These are phyloP conservation scores for Agapornis roseicollis DNA, from an alignment of 2,113 vertebrate genomes.

Conservation along the genomic window DNA sequence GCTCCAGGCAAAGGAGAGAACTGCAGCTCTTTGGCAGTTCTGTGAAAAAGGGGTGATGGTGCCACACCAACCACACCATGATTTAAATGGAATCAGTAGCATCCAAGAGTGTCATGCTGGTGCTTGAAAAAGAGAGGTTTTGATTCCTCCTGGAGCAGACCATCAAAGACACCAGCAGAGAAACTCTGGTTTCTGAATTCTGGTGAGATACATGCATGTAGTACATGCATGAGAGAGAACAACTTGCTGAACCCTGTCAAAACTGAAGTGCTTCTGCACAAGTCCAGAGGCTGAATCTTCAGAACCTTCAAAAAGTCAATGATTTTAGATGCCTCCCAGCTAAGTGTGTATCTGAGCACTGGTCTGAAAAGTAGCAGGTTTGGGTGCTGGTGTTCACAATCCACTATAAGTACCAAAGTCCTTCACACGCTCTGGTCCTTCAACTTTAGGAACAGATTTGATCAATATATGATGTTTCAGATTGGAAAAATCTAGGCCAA, in stretches of 20 bases:
- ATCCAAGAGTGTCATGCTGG: background rate
- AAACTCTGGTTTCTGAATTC: background rate
- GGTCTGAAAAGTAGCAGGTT: background rate
- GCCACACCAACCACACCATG: background rate
- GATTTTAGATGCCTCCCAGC: background rate
- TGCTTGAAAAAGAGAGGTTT: background rate
- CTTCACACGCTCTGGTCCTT: background rate
- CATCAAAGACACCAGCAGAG: background rate
- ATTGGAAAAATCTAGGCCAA: background rate
- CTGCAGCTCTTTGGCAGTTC: background rate
- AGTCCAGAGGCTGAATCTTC: background rate
- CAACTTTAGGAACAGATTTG: background rate
- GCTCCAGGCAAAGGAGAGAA: background rate
- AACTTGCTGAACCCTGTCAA: background rate
- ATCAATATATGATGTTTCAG: background rate
- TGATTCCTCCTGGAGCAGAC: background rate
- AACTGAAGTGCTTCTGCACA: background rate
- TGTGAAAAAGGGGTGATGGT: background rate
- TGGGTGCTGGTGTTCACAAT: accelerated
- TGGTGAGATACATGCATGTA: background rate
- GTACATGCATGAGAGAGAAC: background rate
- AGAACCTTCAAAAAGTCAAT: background rate
- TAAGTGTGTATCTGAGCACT: background rate
- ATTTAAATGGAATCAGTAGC: background rate
- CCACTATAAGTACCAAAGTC: background rate